These are phyloP conservation scores for Chorisops tibialis DNA, from an alignment of 2,888 invertebrate species.

Conservation along the genomic window DNA sequence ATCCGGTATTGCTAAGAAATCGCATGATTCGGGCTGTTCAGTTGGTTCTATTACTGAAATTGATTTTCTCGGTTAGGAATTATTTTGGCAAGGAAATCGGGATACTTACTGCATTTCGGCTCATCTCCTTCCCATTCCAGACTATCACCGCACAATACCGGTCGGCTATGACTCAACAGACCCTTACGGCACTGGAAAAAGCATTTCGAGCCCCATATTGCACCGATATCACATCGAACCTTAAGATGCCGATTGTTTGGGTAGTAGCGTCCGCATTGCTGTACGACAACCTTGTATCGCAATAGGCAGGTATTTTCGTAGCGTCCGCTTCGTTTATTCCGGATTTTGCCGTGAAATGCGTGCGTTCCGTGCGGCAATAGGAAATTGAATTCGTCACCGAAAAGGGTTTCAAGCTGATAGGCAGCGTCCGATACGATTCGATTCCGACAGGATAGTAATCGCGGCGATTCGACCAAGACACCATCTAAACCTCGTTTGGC, in stretches of 20 bases:
- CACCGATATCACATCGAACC: conserved; percentile 33
- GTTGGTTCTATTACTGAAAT: not conserved
- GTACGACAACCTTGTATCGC: conserved; percentile 36
- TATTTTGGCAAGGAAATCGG: not conserved
- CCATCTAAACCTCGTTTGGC: conserved; percentile 36
- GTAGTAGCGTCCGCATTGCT: conserved; percentile 34
- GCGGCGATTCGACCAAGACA: conserved; percentile 34
- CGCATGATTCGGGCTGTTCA: conserved; percentile 25
- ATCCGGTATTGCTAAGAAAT: conserved; percentile 32
- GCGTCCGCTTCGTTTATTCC: conserved; percentile 30
- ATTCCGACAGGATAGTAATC: conserved; percentile 34
- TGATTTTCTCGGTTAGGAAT: too few relatives aligned
- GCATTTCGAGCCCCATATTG: conserved; percentile 37
- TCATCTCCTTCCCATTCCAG: conserved; percentile 36
- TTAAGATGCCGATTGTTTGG: conserved; percentile 29
- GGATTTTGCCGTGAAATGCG: conserved; percentile 34
- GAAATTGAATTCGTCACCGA: conserved; percentile 34
- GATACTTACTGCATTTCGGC: conserved; percentile 32
- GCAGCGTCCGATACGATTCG: conserved; percentile 30
- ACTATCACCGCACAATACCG: conserved; percentile 35
- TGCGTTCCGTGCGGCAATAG: conserved; percentile 36
- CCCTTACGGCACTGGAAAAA: conserved; percentile 34
- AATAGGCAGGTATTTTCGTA: conserved; percentile 34
- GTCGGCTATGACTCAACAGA: conserved; percentile 30
- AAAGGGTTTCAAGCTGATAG: conserved; percentile 35